A percentile compares a stretch with the other conserved stretches of the same genome.
phyloP scores from a whole-genome alignment of 1,140 invertebrate species.

The Agrypnia vestita region DNA sequence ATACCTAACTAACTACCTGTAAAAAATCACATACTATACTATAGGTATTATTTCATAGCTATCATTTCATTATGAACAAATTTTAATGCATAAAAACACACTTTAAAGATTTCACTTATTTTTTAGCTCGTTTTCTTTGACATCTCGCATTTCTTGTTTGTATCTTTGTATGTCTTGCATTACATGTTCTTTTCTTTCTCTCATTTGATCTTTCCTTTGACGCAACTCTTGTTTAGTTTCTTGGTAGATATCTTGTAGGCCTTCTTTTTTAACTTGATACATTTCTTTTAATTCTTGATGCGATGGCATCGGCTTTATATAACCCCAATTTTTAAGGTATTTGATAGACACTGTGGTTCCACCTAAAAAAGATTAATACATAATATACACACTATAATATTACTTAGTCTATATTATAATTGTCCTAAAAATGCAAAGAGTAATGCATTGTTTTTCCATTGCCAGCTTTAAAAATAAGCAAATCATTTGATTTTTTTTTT shows the following conservation, averaged over 20 bases:
- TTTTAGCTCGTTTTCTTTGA: slow-evolving; percentile 71
- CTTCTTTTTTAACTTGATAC: slow-evolving; percentile 74
- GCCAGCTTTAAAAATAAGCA: no score
- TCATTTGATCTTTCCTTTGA: slow-evolving; percentile 66
- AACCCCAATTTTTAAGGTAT: slow-evolving; percentile 78
- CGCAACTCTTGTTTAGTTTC: slow-evolving; percentile 65
- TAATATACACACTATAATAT: background rate
- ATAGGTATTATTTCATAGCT: no score
- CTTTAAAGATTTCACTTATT: slow-evolving; percentile 44
- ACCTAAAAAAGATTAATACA: slow-evolving; percentile 66
- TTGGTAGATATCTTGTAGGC: slow-evolving; percentile 71
- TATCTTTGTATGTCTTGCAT: slow-evolving; percentile 72
- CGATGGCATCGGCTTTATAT: slow-evolving; percentile 80
- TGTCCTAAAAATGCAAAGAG: no score
- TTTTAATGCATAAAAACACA: slow-evolving; percentile 46
- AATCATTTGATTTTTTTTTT: no score
- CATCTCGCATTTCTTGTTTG: slow-evolving; percentile 70
- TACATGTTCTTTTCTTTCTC: slow-evolving; percentile 67
- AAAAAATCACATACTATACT: background rate
- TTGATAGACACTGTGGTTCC: slow-evolving; percentile 83
- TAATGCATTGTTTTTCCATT: no score
- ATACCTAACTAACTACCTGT: no score
- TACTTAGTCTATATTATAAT: no score
- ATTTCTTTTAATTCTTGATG: slow-evolving; percentile 76
- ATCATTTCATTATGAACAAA: background rate